A percentile compares a stretch with the other conserved stretches of the same genome.
Conservation (phyloP, 2,888 invertebrate species). For the Drosophila tripunctata region DNA sequence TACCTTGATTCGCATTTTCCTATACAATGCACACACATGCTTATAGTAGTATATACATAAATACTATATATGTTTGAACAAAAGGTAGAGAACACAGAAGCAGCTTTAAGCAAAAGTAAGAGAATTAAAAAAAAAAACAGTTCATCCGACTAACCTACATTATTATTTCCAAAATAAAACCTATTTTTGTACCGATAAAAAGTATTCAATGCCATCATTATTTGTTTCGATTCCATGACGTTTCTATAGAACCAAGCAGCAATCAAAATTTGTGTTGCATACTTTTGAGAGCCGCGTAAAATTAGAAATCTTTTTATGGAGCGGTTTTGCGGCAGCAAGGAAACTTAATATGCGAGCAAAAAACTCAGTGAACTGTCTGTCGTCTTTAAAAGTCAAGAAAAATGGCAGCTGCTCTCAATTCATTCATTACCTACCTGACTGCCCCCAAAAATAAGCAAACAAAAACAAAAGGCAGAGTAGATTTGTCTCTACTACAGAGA, state of each 20-base stretch:
- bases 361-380: slow-evolving; percentile 10
- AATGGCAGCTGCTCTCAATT: slow-evolving; percentile 10
- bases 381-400: slow-evolving; percentile 1
- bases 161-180: no score
- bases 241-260: no score
- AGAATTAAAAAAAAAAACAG: no score
- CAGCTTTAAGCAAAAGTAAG: no score
- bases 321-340: neutral
- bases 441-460: neutral
- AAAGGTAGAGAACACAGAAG: no score
- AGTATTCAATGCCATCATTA: no score
- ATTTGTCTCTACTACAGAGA: no score
- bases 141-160: no score
- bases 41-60: neutral
- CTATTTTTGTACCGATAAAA: no score
- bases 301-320: neutral
- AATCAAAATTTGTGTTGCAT: neutral
- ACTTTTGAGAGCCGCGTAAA: neutral
- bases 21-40: neutral
- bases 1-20: neutral
- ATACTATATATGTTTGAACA: no score
- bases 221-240: no score
- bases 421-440: slow-evolving; percentile 10
- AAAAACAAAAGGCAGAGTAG: slow-evolving; percentile 29
- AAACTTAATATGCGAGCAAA: neutral